Evolutionary conservation across 1,140 invertebrate species (phyloP), one percentile per base, ranked within the genome.

Genomic region (Bombus difficillimus): DNA sequence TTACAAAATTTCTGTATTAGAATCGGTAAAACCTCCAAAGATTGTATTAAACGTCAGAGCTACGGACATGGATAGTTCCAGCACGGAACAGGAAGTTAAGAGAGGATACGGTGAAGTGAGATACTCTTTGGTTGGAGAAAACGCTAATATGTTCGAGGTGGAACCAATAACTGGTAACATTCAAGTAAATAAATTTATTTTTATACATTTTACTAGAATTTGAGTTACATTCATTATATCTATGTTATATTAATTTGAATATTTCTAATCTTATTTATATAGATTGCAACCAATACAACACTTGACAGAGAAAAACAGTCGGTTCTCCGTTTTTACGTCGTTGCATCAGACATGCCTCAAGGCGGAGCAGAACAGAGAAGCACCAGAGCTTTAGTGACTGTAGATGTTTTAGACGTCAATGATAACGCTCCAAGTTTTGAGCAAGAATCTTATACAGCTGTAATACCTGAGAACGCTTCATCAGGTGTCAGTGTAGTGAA

Each of bases 391-490:
- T 94, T 96, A 85, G 95, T 98, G 0, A 95, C 96, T 0, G 96
- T 98, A 9, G 97, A 98, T 88, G 96, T 98, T 8, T 92, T 97
- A 1, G 98, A 98, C 93, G 97, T 98, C 0, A 98, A 98, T 90
- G 98, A 98, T 87, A 98, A 98, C 92, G 96, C 97, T 32, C 97
- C 97, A 0, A 91, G 84, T 37, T 96, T 96, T 69, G 91, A 93
- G 1, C 95, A 96, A 75, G 92, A 95, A 69, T 93, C 93, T 2
- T 96, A 96, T 72, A 96, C 95, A 0, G 95, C 95, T 1, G 97
- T 97, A 2, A 96, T 98, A 25, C 96, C 97, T 9, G 98, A 98
- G 93, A 98, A 98, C 88, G 97, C 97, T 0, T 95, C 96, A 0
- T 91, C 96, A 1, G 96, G 96, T 8, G 96, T 96, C 32, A 96